Base-by-base conservation (phyloP, 2,888 invertebrate species). In the Actias luna region DNA sequence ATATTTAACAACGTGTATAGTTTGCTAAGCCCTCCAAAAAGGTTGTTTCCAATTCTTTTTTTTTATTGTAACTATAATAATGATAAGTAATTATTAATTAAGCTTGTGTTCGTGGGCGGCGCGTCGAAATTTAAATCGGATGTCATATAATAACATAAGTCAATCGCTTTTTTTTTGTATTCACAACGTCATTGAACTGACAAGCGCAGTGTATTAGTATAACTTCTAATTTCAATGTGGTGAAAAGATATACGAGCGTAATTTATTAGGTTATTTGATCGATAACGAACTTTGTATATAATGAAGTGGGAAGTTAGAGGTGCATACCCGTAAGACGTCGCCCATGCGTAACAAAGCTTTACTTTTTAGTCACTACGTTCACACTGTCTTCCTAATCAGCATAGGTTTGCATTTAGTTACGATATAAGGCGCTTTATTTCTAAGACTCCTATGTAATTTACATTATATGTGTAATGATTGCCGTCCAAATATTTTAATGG, bases 391-490 rank as follows among this genome's bases (percentile, higher is more conserved):
- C 55, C 29, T 55, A 55, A 27, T 29, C 3, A 55, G 16, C 5
- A 55, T 55, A 55, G 62, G 55, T 55, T 33, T 89, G 91, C 91
- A 92, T 92, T 91, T 92, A 92, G 88, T 84, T 87, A 64, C 62
- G 65, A 69, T 74, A 69, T 74, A 88, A 89, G 84, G 73, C 68
- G 78, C 77, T 82, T 81, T 84, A 71, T 73, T 70, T 65, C 65
- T 64, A 74, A 77, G 77, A 73, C 63, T 58, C 22, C 3, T 71
- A 69, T 69, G 69, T 73, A 18, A 42, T 87, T 84, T 65, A 55
- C 16, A 55, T 22, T 22, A 29, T 55, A 10, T 29, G 2, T 65
- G 61, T 68, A 67, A 77, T 70, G 58, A 74, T 82, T 87, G 83
- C 89, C 89, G 89, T 89, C 89, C 89, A 89, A 85, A 86, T 85